A percentile compares a stretch with the other conserved stretches of the same genome.
Conservation (phyloP, 2,888 invertebrate genomes). For the Empis livida region DNA sequence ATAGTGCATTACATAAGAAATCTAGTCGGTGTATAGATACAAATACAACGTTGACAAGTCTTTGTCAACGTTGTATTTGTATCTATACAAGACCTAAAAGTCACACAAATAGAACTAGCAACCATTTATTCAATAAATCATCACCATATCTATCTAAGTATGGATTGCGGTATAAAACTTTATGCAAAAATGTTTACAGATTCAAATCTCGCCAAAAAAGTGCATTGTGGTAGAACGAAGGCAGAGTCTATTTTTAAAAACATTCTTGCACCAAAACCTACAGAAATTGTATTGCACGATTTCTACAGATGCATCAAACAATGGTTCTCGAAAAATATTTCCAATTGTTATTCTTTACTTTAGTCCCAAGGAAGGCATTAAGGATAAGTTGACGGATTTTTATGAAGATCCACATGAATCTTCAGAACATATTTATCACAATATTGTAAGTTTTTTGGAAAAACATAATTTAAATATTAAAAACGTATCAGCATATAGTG, state of each 20-base stretch:
- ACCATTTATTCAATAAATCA: neutral
- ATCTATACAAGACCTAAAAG: neutral
- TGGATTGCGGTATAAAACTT: neutral
- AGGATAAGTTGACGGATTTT: slow-evolving; percentile 4
- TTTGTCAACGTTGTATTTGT: neutral
- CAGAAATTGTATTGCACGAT: neutral
- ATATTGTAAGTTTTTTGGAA: slow-evolving; percentile 6
- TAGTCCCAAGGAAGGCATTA: neutral
- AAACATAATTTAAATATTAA: slow-evolving; percentile 3
- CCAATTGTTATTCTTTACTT: neutral
- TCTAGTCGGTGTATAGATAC: neutral
- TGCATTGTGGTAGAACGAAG: neutral
- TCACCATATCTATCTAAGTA: neutral
- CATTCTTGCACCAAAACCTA: neutral
- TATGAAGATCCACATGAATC: slow-evolving; percentile 5
- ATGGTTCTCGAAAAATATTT: neutral
- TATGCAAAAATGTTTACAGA: neutral
- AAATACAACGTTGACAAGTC: neutral
- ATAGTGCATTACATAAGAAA: neutral
- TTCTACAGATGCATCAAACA: neutral
- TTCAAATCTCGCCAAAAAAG: neutral
- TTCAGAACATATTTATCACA: slow-evolving; percentile 4
- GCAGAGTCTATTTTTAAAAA: neutral
- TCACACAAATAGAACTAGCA: neutral
- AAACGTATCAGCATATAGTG: slow-evolving; percentile 5